A percentile compares a stretch with the other conserved stretches of the same genome.
phyloP scores from a whole-genome alignment of 1,140 invertebrate genomes.

The Hyposmocoma kahamanoa region DNA sequence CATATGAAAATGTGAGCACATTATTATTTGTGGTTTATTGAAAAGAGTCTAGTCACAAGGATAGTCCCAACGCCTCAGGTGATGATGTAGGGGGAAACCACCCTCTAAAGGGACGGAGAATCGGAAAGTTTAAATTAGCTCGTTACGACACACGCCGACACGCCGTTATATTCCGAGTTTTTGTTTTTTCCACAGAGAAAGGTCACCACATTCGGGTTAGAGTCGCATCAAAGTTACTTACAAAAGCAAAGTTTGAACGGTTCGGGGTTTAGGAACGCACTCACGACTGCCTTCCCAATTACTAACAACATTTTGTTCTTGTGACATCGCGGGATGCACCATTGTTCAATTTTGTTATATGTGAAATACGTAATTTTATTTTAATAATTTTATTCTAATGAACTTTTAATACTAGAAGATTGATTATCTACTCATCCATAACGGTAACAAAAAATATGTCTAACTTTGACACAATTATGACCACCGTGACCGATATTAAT shows the following conservation, averaged over 20 bases:
- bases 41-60: conserved; percentile 39
- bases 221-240: background rate
- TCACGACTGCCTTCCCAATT: too few relatives aligned
- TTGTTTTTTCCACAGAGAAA: conserved; percentile 62
- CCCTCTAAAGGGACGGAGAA: conserved; percentile 42
- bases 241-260: conserved; percentile 19
- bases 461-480: conserved; percentile 53
- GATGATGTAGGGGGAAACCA: conserved; percentile 37
- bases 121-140: conserved; percentile 71
- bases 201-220: conserved; percentile 32
- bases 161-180: conserved; percentile 52
- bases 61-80: conserved; percentile 55
- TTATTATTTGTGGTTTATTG: conserved; percentile 45
- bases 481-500: conserved; percentile 64
- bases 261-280: too few relatives aligned
- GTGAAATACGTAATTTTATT: conserved; percentile 9
- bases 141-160: conserved; percentile 56
- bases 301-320: conserved; percentile 50
- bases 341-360: conserved; percentile 24
- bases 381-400: background rate
- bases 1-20: conserved; percentile 10
- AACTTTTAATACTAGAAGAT: conserved; percentile 14
- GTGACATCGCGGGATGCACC: conserved; percentile 23
- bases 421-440: conserved; percentile 25
- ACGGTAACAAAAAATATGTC: conserved; percentile 47